phyloP scores from a whole-genome alignment of 1,140 invertebrate genomes.

The Marisa cornuarietis region DNA sequence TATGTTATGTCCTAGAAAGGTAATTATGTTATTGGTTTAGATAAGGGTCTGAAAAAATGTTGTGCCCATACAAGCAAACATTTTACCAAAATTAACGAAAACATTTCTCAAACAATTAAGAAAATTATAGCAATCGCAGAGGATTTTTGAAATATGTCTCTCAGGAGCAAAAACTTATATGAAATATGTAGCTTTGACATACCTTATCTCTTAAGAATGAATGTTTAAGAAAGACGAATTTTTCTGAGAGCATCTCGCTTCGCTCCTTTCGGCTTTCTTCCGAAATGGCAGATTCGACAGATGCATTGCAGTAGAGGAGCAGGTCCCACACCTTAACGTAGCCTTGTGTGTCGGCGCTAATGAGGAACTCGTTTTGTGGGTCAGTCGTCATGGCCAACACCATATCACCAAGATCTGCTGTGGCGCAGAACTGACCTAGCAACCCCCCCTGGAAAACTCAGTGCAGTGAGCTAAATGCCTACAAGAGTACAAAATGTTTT shows the following conservation, averaged over 20 bases:
- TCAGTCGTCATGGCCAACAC: slow-evolving; percentile 51
- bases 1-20: too few relatives aligned
- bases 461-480: neutral
- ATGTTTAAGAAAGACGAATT: slow-evolving; percentile 73
- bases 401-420: slow-evolving; percentile 67
- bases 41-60: too few relatives aligned
- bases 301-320: slow-evolving; percentile 48
- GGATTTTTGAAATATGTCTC: too few relatives aligned
- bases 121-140: too few relatives aligned
- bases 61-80: too few relatives aligned
- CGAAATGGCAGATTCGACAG: slow-evolving; percentile 25
- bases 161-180: too few relatives aligned
- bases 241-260: slow-evolving; percentile 71
- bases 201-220: slow-evolving; percentile 10
- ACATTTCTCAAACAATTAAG: too few relatives aligned
- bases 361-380: slow-evolving; percentile 47
- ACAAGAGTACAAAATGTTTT: too few relatives aligned
- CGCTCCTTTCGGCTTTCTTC: slow-evolving; percentile 54
- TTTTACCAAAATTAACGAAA: too few relatives aligned
- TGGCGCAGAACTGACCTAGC: slow-evolving; percentile 58
- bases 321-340: slow-evolving; percentile 62
- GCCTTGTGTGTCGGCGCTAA: slow-evolving; percentile 60
- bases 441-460: slow-evolving; percentile 44
- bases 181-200: neutral
- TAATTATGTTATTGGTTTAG: too few relatives aligned